Percentiles rank a stretch among this genome's conserved stretches.
phyloP scores from a whole-genome alignment of 2,888 invertebrate species.

The Andrena minutula region DNA sequence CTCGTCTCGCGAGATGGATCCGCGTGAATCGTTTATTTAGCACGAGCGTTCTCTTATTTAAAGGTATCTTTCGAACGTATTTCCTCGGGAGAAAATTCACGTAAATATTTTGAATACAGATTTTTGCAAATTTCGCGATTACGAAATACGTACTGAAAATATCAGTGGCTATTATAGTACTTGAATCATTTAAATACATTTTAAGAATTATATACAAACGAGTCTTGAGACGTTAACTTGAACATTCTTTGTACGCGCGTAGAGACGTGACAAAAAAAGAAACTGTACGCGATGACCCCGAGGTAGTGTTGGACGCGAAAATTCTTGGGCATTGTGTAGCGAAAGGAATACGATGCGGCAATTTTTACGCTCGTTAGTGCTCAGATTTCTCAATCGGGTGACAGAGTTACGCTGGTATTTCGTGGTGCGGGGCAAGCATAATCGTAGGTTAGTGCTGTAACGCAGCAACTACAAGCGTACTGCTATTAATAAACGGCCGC shows the following conservation, averaged over 20 bases:
- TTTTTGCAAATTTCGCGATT: neutral
- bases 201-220: neutral
- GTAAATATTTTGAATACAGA: neutral
- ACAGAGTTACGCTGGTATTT: slow-evolving; percentile 33
- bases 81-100: neutral
- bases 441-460: slow-evolving; percentile 67
- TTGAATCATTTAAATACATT: neutral
- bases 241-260: neutral
- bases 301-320: neutral
- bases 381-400: slow-evolving; percentile 14
- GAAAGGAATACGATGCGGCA: neutral
- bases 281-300: neutral
- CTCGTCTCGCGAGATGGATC: neutral
- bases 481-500: slow-evolving; percentile 77
- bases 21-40: neutral
- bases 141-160: neutral
- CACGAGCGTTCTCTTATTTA: neutral
- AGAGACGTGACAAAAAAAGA: neutral
- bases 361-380: slow-evolving; percentile 6
- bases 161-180: too few species aligned
- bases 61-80: neutral
- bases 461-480: slow-evolving; percentile 41
- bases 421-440: slow-evolving; percentile 29
- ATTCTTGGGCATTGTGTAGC: neutral
- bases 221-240: too few species aligned